phyloP scores from a whole-genome alignment of 2,888 invertebrate species.

The Drosophila mettleri region DNA sequence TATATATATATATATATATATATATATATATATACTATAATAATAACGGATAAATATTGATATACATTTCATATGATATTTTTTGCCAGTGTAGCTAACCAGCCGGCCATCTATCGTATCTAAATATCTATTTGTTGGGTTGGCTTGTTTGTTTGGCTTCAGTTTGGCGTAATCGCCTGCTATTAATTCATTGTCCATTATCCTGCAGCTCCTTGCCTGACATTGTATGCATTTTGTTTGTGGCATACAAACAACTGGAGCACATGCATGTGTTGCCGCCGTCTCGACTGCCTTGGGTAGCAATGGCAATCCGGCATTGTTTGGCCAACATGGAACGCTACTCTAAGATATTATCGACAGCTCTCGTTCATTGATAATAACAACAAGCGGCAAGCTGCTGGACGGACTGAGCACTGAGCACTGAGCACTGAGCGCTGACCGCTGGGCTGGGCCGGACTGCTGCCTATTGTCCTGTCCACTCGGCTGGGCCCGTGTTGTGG shows the following conservation, averaged over 20 bases:
- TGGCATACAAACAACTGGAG: constrained; percentile 47
- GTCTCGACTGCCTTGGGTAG: constrained; percentile 25
- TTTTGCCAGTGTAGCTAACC: constrained; percentile 15
- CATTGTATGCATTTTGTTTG: constrained; percentile 78
- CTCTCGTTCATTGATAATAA: constrained; percentile 68
- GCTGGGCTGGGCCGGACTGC: constrained; percentile 5
- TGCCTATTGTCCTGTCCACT: constrained; percentile 75
- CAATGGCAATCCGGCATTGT: constrained; percentile 60
- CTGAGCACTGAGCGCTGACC: constrained; percentile 9
- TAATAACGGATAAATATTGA: not conserved
- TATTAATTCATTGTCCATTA: constrained; percentile 80
- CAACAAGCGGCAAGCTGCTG: constrained; percentile 40
- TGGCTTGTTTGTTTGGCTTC: constrained; percentile 44
- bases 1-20: too few relatives aligned
- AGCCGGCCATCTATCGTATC: constrained; percentile 45
- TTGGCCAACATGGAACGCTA: constrained; percentile 70
- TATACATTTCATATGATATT: not conserved
- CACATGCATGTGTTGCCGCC: constrained; percentile 45
- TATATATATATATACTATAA: too few relatives aligned
- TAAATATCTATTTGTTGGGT: constrained; percentile 57
- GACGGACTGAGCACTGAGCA: constrained; percentile 15
- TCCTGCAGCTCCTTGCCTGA: constrained; percentile 68
- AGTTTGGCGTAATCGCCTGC: constrained; percentile 71
- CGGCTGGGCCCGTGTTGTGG: constrained; percentile 29
- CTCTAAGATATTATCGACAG: constrained; percentile 78